Conservation (phyloP, 1,140 invertebrate genomes). For the Scaptomyza hsui region DNA sequence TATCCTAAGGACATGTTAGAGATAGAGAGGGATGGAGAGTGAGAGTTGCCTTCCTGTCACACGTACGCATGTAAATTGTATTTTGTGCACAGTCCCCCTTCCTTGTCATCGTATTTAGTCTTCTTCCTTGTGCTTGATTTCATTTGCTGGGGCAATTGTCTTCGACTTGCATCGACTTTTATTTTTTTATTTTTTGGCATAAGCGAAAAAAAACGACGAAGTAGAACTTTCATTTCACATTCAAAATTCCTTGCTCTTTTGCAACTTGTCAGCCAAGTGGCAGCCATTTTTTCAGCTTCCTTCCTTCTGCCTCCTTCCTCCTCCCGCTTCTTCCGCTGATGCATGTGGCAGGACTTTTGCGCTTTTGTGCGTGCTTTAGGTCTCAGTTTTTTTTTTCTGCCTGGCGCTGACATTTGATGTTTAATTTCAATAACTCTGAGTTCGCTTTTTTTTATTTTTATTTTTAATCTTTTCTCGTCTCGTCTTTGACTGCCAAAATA, state of each 20-base stretch:
- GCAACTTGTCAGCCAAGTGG: slow-evolving; percentile 71
- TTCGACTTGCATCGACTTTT: slow-evolving; percentile 72
- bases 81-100: slow-evolving; percentile 50
- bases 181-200: slow-evolving; percentile 68
- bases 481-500: slow-evolving; percentile 64
- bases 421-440: slow-evolving; percentile 77
- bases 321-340: slow-evolving; percentile 12
- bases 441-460: slow-evolving; percentile 46
- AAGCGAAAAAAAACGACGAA: slow-evolving; percentile 28
- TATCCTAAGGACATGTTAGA: slow-evolving; percentile 76
- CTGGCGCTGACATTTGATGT: slow-evolving; percentile 74
- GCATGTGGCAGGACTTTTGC: slow-evolving; percentile 67
- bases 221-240: slow-evolving; percentile 27
- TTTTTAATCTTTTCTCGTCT: slow-evolving; percentile 1
- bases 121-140: slow-evolving; percentile 67
- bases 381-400: slow-evolving; percentile 38
- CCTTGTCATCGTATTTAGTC: slow-evolving; percentile 52
- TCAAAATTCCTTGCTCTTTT: slow-evolving; percentile 69
- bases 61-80: slow-evolving; percentile 81
- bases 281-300: slow-evolving; percentile 49
- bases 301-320: neutral
- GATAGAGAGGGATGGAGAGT: slow-evolving; percentile 46
- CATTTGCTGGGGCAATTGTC: slow-evolving; percentile 77
- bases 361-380: slow-evolving; percentile 73
- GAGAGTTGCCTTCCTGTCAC: slow-evolving; percentile 40